Percentiles rank a stretch among this genome's conserved stretches.
Conservation (phyloP, 2,113 vertebrate species). For the Neolamprologus modestus region DNA sequence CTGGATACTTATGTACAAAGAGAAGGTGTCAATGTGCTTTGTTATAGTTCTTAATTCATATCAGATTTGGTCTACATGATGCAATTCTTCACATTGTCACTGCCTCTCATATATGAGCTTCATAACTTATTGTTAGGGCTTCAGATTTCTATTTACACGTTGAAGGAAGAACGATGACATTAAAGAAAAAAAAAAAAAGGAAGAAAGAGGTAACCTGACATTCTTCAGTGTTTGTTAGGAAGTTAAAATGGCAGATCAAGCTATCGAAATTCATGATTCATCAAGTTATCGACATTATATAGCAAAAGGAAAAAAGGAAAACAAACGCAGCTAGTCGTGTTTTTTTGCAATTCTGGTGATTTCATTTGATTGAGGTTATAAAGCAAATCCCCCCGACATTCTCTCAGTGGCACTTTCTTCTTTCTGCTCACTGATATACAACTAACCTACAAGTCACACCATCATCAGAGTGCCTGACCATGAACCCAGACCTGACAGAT, state of each 20-base stretch:
- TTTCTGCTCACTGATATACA: background rate
- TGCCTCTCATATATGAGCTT: constrained; percentile 15
- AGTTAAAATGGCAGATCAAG: constrained; percentile 53
- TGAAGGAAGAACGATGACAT: constrained; percentile 35
- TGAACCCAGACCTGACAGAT: constrained; percentile 17
- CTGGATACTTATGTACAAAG: constrained; percentile 42
- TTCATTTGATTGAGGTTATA: constrained; percentile 58
- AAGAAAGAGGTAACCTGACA: constrained; percentile 35
- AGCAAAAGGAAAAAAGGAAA: background rate
- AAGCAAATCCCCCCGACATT: constrained; percentile 35
- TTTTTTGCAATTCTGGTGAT: constrained; percentile 50
- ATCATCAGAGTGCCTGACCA: background rate
- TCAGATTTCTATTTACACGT: constrained; percentile 65
- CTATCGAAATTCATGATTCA: constrained; percentile 28
- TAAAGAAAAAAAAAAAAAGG: background rate
- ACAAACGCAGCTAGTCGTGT: constrained; percentile 13
- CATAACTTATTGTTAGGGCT: constrained; percentile 62
- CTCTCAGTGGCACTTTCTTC: constrained; percentile 15
- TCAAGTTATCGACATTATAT: constrained; percentile 15
- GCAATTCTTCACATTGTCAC: constrained; percentile 15
- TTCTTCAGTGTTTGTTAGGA: constrained; percentile 45
- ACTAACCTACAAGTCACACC: background rate
- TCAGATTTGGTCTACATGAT: constrained; percentile 33
- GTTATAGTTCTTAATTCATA: constrained; percentile 29
- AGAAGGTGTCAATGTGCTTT: constrained; percentile 32